Conservation (phyloP, 2,888 invertebrate genomes). For the Oxytorus armatus region DNA sequence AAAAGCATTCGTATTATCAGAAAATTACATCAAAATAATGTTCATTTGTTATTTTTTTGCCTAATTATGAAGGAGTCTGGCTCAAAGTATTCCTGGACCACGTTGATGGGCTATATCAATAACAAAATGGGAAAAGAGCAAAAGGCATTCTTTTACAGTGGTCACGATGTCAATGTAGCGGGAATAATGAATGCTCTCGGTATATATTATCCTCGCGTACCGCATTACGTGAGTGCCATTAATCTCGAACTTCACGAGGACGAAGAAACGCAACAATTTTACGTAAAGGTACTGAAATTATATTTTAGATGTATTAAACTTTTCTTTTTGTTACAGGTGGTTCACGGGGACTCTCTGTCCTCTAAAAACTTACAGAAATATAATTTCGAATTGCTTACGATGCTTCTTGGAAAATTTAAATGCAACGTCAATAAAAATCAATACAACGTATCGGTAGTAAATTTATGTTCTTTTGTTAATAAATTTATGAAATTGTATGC, state of each 20-base stretch:
- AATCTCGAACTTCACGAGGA: slow-evolving; percentile 64
- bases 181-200: slow-evolving; percentile 66
- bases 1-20: no score
- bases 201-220: slow-evolving; percentile 62
- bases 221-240: slow-evolving; percentile 62
- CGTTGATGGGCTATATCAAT: slow-evolving; percentile 54
- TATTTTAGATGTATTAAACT: no score
- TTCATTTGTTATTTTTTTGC: background rate
- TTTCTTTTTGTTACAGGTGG: slow-evolving; percentile 43
- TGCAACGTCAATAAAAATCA: no score
- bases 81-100: slow-evolving; percentile 59
- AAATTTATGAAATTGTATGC: background rate
- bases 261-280: slow-evolving; percentile 41
- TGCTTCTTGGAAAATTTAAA: no score
- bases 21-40: background rate
- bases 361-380: slow-evolving; percentile 50
- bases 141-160: slow-evolving; percentile 77
- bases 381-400: slow-evolving; percentile 45
- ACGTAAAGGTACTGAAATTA: slow-evolving; percentile 65
- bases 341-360: slow-evolving; percentile 61
- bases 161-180: slow-evolving; percentile 77
- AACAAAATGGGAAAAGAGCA: slow-evolving; percentile 46
- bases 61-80: slow-evolving; percentile 61
- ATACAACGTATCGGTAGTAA: no score
- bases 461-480: no score